Base-by-base conservation (phyloP, 2,797 vertebrate genomes). In the Phyllotis vaccarum region DNA sequence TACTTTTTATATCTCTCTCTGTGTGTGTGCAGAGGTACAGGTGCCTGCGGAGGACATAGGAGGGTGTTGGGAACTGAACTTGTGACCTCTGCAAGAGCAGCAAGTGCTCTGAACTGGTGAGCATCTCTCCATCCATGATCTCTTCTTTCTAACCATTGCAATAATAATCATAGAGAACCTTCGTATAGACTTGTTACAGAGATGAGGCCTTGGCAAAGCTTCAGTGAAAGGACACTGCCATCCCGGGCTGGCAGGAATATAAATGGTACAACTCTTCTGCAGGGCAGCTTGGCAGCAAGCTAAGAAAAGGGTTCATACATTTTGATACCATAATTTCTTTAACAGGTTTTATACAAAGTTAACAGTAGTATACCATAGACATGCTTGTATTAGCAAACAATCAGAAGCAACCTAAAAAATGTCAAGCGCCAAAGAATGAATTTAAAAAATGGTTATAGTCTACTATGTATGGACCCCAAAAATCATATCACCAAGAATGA, bases 381-480 rank as follows among this genome's bases (percentile, higher is more conserved):
- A 72, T 22, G 29, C 58, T 89, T 81, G 24, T 90, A 76, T 21
- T 31, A 88, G 37, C 54, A 75, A 90, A 40, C 22, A 66, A 70
- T 29, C 49, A 72, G 34, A 95, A 93, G 58, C 52, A 86, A 86
- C 14, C 52, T 76, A 86, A 96, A 79, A 87, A 83, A 87, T 43
- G 27, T 92, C 75, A 75, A 34, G 52, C 17, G 70, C 31, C 37
- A 64, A 82, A 12, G 58, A 88, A 49, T 80, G 46, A 52, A 86
- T 78, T 83, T 70, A 89, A 86, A 6, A 92, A 70, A 78, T 46
- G 4, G n/a, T 43, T 86, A 29, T 19, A 68, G 10, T 74, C 29
- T 6, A 52, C 11, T 70, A 70, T 7, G 1, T 72, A 56, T 34
- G 40, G 5, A n/a, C 3, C 24, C 83, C 43, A 31, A 75, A 97